Evolutionary conservation across 2,113 vertebrate species (phyloP).

Genomic region (Sprattus sprattus): DNA sequence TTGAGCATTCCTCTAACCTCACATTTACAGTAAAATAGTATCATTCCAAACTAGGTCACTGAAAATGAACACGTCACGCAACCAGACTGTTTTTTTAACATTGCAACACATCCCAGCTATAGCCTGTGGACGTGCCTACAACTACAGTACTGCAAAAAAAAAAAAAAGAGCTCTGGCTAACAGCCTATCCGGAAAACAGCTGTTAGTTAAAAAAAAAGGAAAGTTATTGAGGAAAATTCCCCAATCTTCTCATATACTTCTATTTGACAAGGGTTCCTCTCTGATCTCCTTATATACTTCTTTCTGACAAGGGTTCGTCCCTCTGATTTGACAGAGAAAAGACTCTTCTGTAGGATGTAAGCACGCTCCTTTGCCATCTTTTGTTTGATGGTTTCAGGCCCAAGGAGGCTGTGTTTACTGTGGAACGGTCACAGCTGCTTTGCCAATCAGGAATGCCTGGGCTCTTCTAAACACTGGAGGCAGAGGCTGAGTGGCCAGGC

Average conservation of each 20-base stretch:
- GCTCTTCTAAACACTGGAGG: background rate
- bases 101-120: background rate
- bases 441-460: background rate
- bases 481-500: background rate
- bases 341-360: background rate
- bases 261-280: too few species aligned
- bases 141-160: background rate
- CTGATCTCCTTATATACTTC: background rate
- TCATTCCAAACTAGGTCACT: background rate
- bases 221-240: background rate
- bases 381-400: background rate
- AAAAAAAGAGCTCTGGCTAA: background rate
- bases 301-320: background rate
- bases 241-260: background rate
- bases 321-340: background rate
- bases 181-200: background rate
- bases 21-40: background rate
- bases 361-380: background rate
- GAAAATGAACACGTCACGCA: background rate
- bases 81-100: background rate
- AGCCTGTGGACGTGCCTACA: background rate
- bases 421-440: background rate
- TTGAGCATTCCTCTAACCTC: background rate
- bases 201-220: background rate
- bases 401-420: background rate